Percentiles rank a stretch among this genome's conserved stretches.
phyloP scores from a whole-genome alignment of 1,140 invertebrate genomes.

The Zaprionus inermis region DNA sequence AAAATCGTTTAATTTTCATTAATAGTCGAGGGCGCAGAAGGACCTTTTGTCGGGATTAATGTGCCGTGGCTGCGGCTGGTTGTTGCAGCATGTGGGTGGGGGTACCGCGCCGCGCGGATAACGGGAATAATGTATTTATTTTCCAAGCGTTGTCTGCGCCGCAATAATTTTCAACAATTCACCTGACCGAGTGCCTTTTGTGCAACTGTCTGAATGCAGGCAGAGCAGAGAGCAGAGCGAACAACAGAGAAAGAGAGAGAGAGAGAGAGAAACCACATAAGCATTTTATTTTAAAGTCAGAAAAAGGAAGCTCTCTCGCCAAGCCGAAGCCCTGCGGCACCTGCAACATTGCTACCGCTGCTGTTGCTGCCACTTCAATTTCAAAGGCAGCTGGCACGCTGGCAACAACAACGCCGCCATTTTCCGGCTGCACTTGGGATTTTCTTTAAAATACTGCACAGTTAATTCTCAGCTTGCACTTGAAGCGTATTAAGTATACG shows the following conservation, averaged over 20 bases:
- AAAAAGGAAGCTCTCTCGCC: conserved; percentile 7
- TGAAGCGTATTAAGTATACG: conserved; percentile 64
- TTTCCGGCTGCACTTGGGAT: conserved; percentile 39
- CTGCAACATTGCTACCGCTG: conserved; percentile 33
- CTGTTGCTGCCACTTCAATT: conserved; percentile 70
- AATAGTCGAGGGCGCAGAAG: conserved; percentile 58
- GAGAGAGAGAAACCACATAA: conserved; percentile 24
- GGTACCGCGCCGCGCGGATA: conserved; percentile 15
- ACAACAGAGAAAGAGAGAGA: not conserved
- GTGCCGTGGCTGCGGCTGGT: conserved; percentile 52
- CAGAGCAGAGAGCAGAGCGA: too few relatives aligned
- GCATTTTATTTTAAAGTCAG: conserved; percentile 66
- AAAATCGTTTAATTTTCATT: conserved; percentile 80
- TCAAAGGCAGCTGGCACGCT: conserved; percentile 60
- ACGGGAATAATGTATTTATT: conserved; percentile 65
- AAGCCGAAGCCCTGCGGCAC: conserved; percentile 29
- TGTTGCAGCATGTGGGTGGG: conserved; percentile 32
- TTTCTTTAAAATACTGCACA: conserved; percentile 55
- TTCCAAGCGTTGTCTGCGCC: conserved; percentile 68
- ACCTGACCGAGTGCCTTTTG: conserved; percentile 50
- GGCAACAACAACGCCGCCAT: conserved; percentile 10
- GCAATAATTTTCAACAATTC: conserved; percentile 75
- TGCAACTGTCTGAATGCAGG: conserved; percentile 4
- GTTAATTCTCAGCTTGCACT: conserved; percentile 55
- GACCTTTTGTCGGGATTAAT: conserved; percentile 66